A percentile compares a stretch with the other conserved stretches of the same genome.
Conservation (phyloP, 2,113 vertebrate species). For the Ursus arctos region DNA sequence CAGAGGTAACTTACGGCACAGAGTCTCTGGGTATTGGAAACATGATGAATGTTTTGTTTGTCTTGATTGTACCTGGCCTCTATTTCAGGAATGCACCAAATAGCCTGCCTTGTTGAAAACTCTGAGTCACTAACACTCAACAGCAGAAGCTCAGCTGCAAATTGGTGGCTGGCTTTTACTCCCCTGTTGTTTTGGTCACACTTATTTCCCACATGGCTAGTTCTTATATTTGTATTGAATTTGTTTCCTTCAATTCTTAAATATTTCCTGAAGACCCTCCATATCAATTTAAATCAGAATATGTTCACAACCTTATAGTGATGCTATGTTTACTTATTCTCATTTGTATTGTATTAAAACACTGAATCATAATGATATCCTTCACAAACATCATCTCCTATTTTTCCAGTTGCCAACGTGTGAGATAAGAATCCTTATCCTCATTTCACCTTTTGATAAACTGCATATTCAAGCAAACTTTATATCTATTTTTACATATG, state of each 20-base stretch:
- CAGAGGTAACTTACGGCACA: slow-evolving; percentile 14
- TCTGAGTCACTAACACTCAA: background rate
- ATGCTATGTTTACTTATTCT: background rate
- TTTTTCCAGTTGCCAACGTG: background rate
- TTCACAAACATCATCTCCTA: background rate
- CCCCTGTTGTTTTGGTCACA: background rate
- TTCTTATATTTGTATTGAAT: background rate
- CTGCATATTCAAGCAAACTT: background rate
- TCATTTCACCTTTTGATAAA: slow-evolving; percentile 43
- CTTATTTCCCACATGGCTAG: background rate
- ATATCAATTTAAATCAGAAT: slow-evolving; percentile 18
- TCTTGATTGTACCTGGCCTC: background rate
- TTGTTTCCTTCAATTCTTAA: background rate
- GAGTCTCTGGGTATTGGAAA: background rate
- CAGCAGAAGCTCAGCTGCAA: background rate
- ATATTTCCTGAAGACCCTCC: background rate
- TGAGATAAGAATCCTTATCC: background rate
- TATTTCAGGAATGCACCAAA: background rate
- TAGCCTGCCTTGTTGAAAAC: background rate
- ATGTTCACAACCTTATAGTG: background rate
- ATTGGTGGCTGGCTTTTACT: background rate
- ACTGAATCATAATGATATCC: background rate
- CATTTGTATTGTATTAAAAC: background rate
- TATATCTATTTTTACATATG: background rate
- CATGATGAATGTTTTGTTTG: slow-evolving; percentile 42